phyloP scores from a whole-genome alignment of 2,888 invertebrate species.

The Brenthis hecate region DNA sequence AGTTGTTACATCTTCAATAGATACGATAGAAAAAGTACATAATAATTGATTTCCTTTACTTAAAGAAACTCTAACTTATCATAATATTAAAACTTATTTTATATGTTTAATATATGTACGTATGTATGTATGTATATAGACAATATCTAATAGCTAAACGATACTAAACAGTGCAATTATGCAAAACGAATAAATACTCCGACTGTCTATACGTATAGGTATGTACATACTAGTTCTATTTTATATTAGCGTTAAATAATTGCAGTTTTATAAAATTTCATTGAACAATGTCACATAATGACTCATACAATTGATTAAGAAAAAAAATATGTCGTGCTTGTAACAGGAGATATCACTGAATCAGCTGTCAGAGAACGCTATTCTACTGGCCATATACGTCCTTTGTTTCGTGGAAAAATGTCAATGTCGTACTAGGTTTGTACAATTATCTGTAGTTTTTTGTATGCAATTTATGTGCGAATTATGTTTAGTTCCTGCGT shows the following conservation, averaged over 20 bases:
- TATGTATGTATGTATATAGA: no score
- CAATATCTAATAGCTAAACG: no score
- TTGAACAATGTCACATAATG: not conserved
- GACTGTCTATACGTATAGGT: no score
- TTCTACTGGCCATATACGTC: slow-evolving; percentile 10
- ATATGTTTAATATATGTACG: no score
- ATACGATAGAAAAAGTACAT: no score
- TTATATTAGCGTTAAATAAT: not conserved
- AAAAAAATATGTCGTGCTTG: slow-evolving; percentile 28
- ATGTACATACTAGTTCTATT: not conserved
- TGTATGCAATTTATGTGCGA: slow-evolving; percentile 6
- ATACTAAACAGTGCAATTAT: no score
- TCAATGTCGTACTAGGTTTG: slow-evolving; percentile 8
- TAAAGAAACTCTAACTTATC: no score
- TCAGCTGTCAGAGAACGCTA: slow-evolving; percentile 19
- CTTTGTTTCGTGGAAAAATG: slow-evolving; percentile 25
- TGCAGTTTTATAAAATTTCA: not conserved
- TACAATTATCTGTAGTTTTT: slow-evolving; percentile 1
- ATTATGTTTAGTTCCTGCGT: not conserved
- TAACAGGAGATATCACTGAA: slow-evolving; percentile 25
- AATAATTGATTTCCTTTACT: no score
- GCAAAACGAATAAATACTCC: no score
- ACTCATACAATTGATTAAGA: slow-evolving; percentile 28
- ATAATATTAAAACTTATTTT: no score
- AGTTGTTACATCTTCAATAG: no score